phyloP scores from a whole-genome alignment of 2,113 vertebrate species.

The Tragelaphus buxtoni region DNA sequence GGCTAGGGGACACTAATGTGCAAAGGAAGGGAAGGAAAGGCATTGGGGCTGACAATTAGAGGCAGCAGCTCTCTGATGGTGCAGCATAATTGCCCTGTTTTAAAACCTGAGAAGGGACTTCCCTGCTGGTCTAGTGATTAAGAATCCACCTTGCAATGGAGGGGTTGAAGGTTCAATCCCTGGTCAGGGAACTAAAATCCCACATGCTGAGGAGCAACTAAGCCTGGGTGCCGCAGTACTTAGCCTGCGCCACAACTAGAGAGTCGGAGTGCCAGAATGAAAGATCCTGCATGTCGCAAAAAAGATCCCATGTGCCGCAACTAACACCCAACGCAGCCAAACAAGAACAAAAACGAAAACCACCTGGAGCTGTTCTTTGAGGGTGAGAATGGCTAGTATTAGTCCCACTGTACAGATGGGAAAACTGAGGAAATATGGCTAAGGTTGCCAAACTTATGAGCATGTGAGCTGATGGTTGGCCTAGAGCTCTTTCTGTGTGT shows the following conservation, averaged over 20 bases:
- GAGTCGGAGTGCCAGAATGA: neutral
- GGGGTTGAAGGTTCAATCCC: neutral
- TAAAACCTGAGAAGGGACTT: neutral
- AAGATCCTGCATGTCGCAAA: neutral
- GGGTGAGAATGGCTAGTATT: neutral
- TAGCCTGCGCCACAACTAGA: neutral
- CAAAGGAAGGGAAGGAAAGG: neutral
- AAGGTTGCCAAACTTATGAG: neutral
- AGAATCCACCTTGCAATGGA: neutral
- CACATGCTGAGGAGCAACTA: neutral
- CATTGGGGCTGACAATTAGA: neutral
- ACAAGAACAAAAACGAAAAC: neutral
- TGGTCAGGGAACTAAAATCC: neutral
- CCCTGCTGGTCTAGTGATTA: neutral
- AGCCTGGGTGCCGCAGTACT: neutral
- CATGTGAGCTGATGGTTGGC: neutral
- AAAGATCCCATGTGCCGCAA: neutral
- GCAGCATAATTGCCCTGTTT: neutral
- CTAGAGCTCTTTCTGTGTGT: neutral
- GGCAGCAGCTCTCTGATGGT: neutral
- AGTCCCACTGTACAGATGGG: neutral
- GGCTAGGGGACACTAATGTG: neutral
- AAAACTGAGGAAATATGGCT: neutral
- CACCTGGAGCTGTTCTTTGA: neutral
- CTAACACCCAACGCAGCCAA: neutral